Percentiles rank a stretch among this genome's conserved stretches.
phyloP scores from a whole-genome alignment of 1,140 invertebrate genomes.

The Drosophila santomea region DNA sequence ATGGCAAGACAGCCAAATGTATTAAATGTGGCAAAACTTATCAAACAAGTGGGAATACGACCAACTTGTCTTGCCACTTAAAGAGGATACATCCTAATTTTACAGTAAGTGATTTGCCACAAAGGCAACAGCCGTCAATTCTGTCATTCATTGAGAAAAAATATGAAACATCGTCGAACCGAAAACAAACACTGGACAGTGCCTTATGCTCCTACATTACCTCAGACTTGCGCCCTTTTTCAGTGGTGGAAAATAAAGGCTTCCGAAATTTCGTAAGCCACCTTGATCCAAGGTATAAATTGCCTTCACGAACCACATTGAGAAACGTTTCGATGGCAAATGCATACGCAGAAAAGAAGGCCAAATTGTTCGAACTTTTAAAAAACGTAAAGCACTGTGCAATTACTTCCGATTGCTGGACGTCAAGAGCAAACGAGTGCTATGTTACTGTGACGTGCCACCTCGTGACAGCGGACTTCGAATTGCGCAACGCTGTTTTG shows the following conservation, averaged over 20 bases:
- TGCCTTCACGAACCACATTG: no score
- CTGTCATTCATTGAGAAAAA: constrained; percentile 2
- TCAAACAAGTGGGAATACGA: constrained; percentile 23
- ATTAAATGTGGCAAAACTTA: constrained; percentile 29
- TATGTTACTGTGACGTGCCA: not conserved
- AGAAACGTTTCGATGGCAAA: not conserved
- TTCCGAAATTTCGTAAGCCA: constrained; percentile 12
- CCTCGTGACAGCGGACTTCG: constrained; percentile 1
- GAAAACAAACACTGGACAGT: constrained; percentile 8
- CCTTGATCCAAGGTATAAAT: not conserved
- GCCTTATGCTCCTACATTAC: not conserved
- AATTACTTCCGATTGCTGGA: not conserved
- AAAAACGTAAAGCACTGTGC: not conserved
- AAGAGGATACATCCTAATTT: not conserved
- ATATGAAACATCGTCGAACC: not conserved
- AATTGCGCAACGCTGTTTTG: constrained; percentile 10
- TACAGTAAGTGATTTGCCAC: no score
- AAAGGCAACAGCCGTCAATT: not conserved
- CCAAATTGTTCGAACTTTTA: not conserved
- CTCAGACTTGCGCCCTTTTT: not conserved
- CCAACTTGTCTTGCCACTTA: constrained; percentile 11
- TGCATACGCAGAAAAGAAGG: constrained; percentile 6
- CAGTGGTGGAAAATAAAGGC: constrained; percentile 6
- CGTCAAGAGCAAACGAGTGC: not conserved
- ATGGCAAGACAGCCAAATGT: constrained; percentile 20